phyloP scores from a whole-genome alignment of 2,797 vertebrate genomes.

The Taeniopygia guttata region DNA sequence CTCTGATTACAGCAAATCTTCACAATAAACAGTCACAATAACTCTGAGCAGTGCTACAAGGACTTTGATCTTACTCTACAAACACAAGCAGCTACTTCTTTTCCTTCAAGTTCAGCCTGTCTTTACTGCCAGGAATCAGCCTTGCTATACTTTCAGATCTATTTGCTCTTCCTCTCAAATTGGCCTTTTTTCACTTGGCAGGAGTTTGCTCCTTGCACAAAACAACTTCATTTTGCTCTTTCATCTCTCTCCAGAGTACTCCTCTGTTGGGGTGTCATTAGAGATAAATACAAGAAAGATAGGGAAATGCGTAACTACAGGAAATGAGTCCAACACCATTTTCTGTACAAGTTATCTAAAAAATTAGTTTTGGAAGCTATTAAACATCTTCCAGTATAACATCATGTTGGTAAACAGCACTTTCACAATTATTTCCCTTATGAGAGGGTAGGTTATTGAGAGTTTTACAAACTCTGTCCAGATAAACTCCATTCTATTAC shows the following conservation, averaged over 20 bases:
- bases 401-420: neutral
- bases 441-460: neutral
- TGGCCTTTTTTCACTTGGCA: neutral
- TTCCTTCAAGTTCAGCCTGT: neutral
- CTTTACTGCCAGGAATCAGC: neutral
- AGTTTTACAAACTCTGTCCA: neutral
- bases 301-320: neutral
- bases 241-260: neutral
- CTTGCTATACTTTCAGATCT: neutral
- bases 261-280: neutral
- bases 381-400: neutral
- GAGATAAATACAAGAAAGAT: neutral
- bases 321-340: neutral
- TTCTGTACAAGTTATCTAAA: neutral
- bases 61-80: neutral
- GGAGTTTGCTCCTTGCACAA: neutral
- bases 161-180: neutral
- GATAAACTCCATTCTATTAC: neutral
- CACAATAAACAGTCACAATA: neutral
- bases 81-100: neutral
- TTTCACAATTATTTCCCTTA: neutral
- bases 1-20: neutral
- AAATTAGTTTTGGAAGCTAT: neutral
- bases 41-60: neutral
- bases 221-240: neutral